phyloP scores from a whole-genome alignment of 2,797 vertebrate genomes.

The Anas bahamensis region DNA sequence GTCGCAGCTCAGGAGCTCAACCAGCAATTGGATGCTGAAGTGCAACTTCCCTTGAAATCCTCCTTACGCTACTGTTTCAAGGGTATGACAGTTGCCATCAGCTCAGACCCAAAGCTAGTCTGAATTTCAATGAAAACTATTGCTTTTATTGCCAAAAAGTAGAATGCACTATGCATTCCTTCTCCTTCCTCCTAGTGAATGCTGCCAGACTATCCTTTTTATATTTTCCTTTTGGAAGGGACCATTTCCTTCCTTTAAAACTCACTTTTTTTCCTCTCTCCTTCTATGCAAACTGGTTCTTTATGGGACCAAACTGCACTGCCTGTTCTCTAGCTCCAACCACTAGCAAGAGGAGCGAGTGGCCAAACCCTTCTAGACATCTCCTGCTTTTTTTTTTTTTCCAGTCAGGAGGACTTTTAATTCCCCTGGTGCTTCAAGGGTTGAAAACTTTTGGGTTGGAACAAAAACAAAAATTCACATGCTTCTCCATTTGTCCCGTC shows the following conservation, averaged over 20 bases:
- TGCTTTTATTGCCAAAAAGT: conserved; percentile 73
- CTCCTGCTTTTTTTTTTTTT: not conserved
- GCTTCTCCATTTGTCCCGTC: conserved; percentile 53
- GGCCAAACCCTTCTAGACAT: not conserved
- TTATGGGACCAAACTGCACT: not conserved
- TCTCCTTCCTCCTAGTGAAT: not conserved
- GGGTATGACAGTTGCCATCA: conserved; percentile 30
- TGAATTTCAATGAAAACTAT: conserved; percentile 70
- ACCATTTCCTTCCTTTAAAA: not conserved
- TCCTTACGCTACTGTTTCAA: not conserved
- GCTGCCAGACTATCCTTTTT: not conserved
- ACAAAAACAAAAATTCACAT: conserved; percentile 46
- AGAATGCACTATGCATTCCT: not conserved
- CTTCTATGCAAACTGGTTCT: not conserved
- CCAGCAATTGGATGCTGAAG: not conserved
- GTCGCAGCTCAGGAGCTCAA: conserved; percentile 21
- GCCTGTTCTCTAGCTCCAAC: conserved; percentile 9
- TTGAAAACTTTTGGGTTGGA: conserved; percentile 48
- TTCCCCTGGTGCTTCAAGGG: conserved; percentile 36
- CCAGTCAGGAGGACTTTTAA: conserved; percentile 37
- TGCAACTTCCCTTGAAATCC: not conserved
- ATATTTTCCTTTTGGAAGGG: not conserved
- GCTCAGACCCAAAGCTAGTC: conserved; percentile 29
- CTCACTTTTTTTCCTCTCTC: not conserved
- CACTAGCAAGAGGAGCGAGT: not conserved